Conservation (phyloP, 2,797 vertebrate genomes). For the Eurystomus glaucurus region DNA sequence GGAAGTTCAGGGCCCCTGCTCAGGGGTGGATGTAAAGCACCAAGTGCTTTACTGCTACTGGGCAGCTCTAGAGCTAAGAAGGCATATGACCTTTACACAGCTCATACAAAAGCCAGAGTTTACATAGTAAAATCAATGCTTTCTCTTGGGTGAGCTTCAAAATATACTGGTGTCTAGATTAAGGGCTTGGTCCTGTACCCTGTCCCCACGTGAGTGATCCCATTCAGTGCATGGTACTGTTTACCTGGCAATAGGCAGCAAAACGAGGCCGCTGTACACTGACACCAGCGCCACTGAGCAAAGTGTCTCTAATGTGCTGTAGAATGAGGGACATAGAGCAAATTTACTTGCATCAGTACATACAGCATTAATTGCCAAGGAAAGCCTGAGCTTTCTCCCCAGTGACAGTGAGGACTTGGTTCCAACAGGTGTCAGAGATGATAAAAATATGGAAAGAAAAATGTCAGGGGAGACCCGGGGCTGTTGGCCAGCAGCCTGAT, state of each 20-base stretch:
- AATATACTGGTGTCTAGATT: not conserved
- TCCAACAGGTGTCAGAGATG: not conserved
- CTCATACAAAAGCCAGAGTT: not conserved
- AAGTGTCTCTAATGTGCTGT: not conserved
- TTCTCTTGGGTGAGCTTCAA: not conserved
- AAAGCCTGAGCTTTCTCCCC: not conserved
- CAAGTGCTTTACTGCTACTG: not conserved
- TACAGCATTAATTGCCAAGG: not conserved
- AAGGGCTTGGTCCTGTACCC: not conserved
- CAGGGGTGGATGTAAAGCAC: not conserved
- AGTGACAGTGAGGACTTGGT: not conserved
- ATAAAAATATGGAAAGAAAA: not conserved
- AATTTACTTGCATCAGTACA: not conserved
- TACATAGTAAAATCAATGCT: not conserved
- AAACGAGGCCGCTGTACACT: not conserved
- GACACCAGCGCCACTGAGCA: not conserved
- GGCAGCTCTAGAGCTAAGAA: not conserved
- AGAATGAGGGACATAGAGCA: not conserved
- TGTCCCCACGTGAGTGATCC: not conserved
- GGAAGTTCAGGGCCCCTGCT: not conserved
- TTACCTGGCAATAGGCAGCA: not conserved
- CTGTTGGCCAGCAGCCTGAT: not conserved
- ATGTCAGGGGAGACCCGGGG: not conserved
- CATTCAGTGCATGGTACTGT: not conserved
- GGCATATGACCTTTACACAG: not conserved